Percentiles rank a stretch among this genome's conserved stretches.
phyloP scores from a whole-genome alignment of 30 jellyfish, hydroid and myxozoan genomes.

The Chironex yamaguchii region DNA sequence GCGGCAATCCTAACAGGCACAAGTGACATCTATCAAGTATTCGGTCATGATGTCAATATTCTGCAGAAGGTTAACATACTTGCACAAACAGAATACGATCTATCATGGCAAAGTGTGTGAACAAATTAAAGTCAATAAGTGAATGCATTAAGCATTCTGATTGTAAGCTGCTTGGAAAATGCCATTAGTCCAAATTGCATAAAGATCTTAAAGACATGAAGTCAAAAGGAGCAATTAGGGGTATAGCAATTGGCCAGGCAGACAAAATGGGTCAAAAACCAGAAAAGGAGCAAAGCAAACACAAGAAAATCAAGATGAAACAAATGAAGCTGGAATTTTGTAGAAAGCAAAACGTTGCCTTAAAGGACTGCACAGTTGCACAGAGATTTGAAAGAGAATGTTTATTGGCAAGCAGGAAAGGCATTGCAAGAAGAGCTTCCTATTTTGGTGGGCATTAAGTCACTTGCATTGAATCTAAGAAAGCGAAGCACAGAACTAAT shows the following conservation, averaged over 20 bases:
- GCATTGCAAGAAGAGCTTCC: not conserved
- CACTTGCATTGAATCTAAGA: not conserved
- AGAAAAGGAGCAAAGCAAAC: not conserved
- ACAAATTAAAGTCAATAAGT: not conserved
- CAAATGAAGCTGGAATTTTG: not conserved
- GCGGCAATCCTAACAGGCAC: conserved; percentile 2
- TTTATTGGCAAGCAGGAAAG: conserved; percentile 1
- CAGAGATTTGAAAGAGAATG: conserved; percentile 12
- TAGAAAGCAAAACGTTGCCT: not conserved
- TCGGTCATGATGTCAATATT: conserved; percentile 47
- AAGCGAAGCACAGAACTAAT: not conserved
- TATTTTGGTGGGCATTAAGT: not conserved
- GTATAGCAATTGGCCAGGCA: conserved; percentile 5
- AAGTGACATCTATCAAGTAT: conserved; percentile 34
- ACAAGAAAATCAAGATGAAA: not conserved
- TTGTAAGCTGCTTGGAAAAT: no score
- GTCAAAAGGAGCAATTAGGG: not conserved
- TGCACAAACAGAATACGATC: not conserved
- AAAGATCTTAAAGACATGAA: not conserved
- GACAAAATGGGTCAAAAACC: not conserved
- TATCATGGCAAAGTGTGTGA: not conserved
- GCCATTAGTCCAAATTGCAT: conserved; percentile 1
- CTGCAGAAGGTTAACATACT: conserved; percentile 32
- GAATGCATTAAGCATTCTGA: not conserved
- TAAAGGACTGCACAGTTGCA: not conserved